A percentile compares a stretch with the other conserved stretches of the same genome.
phyloP scores from a whole-genome alignment of 2,888 invertebrate genomes.

The Timandra comae region DNA sequence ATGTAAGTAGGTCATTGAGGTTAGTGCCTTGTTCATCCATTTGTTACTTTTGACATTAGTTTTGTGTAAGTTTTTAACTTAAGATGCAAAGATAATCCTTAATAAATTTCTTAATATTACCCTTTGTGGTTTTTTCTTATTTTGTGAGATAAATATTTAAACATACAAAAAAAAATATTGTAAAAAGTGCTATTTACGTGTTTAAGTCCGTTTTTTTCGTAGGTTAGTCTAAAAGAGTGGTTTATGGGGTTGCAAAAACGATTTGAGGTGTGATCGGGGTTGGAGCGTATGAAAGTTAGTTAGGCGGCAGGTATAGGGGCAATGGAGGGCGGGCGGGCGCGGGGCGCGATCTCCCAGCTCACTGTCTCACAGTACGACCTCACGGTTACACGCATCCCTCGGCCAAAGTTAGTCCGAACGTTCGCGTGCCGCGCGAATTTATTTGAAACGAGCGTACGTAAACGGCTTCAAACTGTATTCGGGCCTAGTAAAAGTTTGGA shows the following conservation, averaged over 20 bases:
- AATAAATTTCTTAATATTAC: too few species aligned
- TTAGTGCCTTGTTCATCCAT: too few species aligned
- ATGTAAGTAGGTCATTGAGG: too few species aligned
- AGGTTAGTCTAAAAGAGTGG: background rate
- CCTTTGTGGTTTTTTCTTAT: too few species aligned
- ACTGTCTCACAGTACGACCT: constrained; percentile 40
- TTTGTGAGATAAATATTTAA: too few species aligned
- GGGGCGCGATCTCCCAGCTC: constrained; percentile 18
- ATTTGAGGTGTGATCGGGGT: constrained; percentile 21
- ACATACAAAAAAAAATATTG: too few species aligned
- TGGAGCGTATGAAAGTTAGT: constrained; percentile 28
- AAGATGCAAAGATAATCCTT: too few species aligned
- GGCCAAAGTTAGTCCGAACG: constrained; percentile 25
- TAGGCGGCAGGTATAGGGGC: constrained; percentile 7
- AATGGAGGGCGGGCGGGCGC: background rate
- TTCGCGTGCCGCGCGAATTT: constrained; percentile 43
- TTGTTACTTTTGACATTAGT: too few species aligned
- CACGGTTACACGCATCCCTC: constrained; percentile 24
- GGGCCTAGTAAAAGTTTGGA: constrained; percentile 49
- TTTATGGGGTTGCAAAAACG: constrained; percentile 12
- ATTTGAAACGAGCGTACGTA: constrained; percentile 32
- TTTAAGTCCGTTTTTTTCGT: background rate
- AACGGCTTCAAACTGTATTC: constrained; percentile 53
- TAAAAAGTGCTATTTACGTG: too few species aligned
- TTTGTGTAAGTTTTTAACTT: too few species aligned